Base-by-base conservation (phyloP, 1,140 invertebrate genomes). In the Drosophila carrolli region DNA sequence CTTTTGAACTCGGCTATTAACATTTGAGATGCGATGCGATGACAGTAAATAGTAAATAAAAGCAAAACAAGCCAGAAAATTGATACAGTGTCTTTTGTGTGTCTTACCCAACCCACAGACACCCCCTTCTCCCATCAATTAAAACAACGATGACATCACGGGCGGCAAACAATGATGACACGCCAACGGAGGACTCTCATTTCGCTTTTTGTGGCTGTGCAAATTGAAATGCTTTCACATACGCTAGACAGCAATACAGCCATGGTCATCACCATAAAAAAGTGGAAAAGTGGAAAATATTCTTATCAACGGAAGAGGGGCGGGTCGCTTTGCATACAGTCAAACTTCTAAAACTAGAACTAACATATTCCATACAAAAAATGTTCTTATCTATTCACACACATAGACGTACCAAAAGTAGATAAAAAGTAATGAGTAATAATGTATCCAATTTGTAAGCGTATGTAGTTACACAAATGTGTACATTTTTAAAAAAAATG, bases 61-160 rank as follows among this genome's bases (percentile, higher is more conserved):
- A 79, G 81, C 70, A 82, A 78, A 79, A 66, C 51, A 44, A 63
- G 54, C 78, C 53, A 48, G 62, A 83, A 86, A 82, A 82, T 73
- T 83, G 56, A 82, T 88, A 86, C 58, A 75, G n/a, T 78, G 57
- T 47, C 65, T 66, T 68, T 68, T 68, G 43, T 55, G 53, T 60
- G 47, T 62, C 70, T 6, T 3, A 16, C 37, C 29, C 32, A 9
- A 19, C 29, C 32, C 61, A 19, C 57, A 32, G 35, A 16, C 27
- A 41, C 32, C 53, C 23, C 23, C n/a, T 50, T 27, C 53, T 41
- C 55, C 53, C 53, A 50, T 48, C 68, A 71, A 72, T 72, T 72
- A 72, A 58, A 23, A 38, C 53, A 38, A 58, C 51, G 66, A 71
- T 71, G 66, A 72, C 66, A 71, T 72, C 54, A 71, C 66, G 53